Evolutionary conservation across 2,113 vertebrate species (phyloP).

Genomic region (Equus przewalskii): DNA sequence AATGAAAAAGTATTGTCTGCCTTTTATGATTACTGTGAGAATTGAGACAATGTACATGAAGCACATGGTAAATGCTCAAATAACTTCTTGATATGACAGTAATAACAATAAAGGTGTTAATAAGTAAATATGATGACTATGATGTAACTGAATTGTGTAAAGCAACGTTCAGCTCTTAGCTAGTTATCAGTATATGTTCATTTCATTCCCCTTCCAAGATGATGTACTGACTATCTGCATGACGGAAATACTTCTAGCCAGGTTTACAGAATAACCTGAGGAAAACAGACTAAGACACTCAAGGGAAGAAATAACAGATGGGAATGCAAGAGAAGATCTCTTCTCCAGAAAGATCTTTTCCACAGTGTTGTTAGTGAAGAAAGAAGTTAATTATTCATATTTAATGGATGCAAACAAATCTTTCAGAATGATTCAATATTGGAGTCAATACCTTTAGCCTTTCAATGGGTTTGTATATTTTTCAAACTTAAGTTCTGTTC

Average conservation of each 20-base stretch:
- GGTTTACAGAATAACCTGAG: not conserved
- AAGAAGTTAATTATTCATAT: not conserved
- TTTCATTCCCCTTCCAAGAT: not conserved
- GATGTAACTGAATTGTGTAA: not conserved
- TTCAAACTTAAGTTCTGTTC: slow-evolving; percentile 32
- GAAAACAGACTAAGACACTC: not conserved
- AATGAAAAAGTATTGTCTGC: not conserved
- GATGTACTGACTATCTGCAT: not conserved
- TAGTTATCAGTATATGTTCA: not conserved
- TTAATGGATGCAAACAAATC: not conserved
- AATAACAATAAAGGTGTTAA: not conserved
- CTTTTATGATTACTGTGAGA: not conserved
- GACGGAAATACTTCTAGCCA: not conserved
- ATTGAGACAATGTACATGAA: not conserved
- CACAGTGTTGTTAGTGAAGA: not conserved
- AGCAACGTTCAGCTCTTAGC: not conserved
- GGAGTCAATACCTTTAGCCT: not conserved
- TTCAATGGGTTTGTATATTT: not conserved
- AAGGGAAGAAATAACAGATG: not conserved
- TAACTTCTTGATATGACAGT: not conserved
- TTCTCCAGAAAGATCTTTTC: not conserved
- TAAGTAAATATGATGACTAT: not conserved
- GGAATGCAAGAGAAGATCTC: not conserved
- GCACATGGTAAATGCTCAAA: not conserved
- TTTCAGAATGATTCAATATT: not conserved